Conservation (phyloP, 2,888 invertebrate species). For the Rotaria sp. region DNA sequence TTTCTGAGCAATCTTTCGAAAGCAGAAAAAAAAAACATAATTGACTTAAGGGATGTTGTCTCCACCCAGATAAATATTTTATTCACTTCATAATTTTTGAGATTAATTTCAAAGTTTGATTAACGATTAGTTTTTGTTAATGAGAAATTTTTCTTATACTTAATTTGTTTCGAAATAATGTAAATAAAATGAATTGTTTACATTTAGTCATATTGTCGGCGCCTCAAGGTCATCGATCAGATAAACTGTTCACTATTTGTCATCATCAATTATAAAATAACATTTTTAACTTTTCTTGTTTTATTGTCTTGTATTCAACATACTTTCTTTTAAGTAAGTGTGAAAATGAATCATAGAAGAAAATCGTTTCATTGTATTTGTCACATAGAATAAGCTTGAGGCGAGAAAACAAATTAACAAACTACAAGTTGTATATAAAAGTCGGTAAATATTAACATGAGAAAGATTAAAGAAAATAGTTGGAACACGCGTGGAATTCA, state of each 20-base stretch:
- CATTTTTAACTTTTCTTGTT: background rate
- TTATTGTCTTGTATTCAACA: background rate
- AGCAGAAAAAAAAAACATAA: background rate
- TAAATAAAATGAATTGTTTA: background rate
- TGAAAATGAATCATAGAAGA: background rate
- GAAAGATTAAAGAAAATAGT: background rate
- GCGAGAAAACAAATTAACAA: slow-evolving; percentile 14
- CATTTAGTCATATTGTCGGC: background rate
- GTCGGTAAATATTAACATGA: background rate
- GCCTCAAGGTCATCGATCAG: background rate
- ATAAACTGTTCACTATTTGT: background rate
- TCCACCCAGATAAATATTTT: background rate
- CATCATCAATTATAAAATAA: background rate
- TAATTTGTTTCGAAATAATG: background rate
- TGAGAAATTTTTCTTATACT: background rate
- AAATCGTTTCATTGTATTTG: slow-evolving; percentile 11
- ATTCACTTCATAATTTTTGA: background rate
- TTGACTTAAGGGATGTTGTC: background rate
- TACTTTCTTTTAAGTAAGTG: background rate
- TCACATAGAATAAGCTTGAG: background rate
- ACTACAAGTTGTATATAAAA: background rate
- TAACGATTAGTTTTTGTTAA: background rate
- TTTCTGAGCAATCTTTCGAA: background rate
- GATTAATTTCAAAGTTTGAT: background rate
- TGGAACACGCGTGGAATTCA: background rate